Evolutionary conservation across 2,797 vertebrate species (phyloP), one percentile per base, ranked within the genome.

Genomic region (Schizothorax lantsangensis): DNA sequence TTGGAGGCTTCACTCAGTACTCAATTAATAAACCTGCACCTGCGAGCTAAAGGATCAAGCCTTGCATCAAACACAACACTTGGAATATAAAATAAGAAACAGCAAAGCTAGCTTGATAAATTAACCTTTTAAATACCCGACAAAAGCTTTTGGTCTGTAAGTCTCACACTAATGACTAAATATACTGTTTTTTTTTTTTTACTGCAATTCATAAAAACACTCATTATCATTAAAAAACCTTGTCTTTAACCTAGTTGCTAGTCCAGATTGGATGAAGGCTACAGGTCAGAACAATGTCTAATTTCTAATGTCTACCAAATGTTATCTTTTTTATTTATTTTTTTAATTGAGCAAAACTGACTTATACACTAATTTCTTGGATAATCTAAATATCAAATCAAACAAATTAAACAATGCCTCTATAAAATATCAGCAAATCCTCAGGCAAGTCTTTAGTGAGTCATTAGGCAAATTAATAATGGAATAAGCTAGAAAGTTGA

Each of bases 21-120:
- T 86, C 78, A 84, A 89, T 86, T 89, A 89, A 89, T 88, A 82
- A 84, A 74, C 36, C 64, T 68, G 83, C 88, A 88, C 84, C 88
- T 81, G 86, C 54, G 68, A 54, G 45, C 75, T 40, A 21, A 72
- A 57, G 47, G 49, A 57, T 72, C 66, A 71, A 71, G 57, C 6
- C 38, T 80, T 0, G 1, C 40, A 80, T 62, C 40, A 80, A 64
- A 12, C 57, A 30, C 57, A 64, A 40, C 21, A 59, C 66, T 5
- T 77, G 49, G 21, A 77, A 77, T 54, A 36, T 21, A 77, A 36
- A 77, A 52, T 54, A 52, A 77, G 30, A 14, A 77, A 23, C 47
- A 68, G 66, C 66, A 68, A 68, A 19, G 30, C 26, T 54, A 36
- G 30, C 19, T 52, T 57, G 49, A 78, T 52, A 21, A 52, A 36